These are phyloP conservation scores for Epinephelus malabaricus DNA, from an alignment of 2,797 vertebrate species.

Conservation along the genomic window DNA sequence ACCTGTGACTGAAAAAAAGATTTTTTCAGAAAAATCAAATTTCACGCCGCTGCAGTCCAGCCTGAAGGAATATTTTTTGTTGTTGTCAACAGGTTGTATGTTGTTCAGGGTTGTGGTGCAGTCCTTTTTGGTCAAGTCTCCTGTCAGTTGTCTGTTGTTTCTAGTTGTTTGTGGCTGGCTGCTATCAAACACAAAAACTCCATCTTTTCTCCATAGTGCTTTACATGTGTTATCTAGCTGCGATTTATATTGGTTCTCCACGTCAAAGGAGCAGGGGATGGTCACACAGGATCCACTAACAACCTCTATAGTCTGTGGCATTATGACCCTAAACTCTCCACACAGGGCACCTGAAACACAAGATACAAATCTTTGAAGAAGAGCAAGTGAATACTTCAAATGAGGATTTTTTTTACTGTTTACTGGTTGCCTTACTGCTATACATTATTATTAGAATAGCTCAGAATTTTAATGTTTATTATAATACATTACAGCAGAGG, in stretches of 20 bases:
- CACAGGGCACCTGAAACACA: constrained; percentile 48
- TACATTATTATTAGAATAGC: too few relatives aligned
- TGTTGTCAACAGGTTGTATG: too few relatives aligned
- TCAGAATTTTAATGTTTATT: too few relatives aligned
- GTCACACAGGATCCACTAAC: constrained; percentile 61
- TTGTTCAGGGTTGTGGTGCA: constrained; percentile 55
- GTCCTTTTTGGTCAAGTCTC: background rate
- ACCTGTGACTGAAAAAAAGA: constrained; percentile 51
- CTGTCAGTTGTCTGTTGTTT: background rate
- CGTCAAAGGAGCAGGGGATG: constrained; percentile 59
- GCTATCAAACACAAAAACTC: background rate
- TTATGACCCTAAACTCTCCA: fast-evolving
- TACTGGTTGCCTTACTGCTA: too few relatives aligned
- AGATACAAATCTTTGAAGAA: background rate
- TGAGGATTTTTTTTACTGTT: background rate
- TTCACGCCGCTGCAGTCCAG: too few relatives aligned
- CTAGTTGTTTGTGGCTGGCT: background rate
- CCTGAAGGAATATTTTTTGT: too few relatives aligned
- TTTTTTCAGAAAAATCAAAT: fast-evolving
- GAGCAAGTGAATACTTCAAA: too few relatives aligned
- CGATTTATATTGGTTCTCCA: background rate
- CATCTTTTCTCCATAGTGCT: fast-evolving
- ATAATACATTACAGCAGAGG: background rate
- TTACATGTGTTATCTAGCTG: constrained; percentile 10
- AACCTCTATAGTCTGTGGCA: constrained; percentile 24